These are phyloP conservation scores for Raja brachyura DNA, from an alignment of 2,113 vertebrate genomes.

Conservation along the genomic window DNA sequence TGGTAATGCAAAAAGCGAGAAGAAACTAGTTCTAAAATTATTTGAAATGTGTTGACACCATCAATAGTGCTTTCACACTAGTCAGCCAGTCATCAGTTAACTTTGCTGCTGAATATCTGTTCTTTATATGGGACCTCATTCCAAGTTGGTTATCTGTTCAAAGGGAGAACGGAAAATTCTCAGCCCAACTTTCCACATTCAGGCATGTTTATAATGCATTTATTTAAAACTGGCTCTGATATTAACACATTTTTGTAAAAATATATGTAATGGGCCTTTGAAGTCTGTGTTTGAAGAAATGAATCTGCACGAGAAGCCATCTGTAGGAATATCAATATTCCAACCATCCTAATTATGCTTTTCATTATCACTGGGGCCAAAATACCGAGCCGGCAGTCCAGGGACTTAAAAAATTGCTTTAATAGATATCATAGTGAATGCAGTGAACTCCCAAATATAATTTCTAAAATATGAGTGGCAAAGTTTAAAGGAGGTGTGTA, in stretches of 20 bases:
- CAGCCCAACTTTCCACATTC: background rate
- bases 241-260: background rate
- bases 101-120: constrained; percentile 7
- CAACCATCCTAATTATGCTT: background rate
- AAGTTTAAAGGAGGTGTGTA: too few relatives aligned
- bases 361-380: background rate
- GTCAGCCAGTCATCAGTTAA: constrained; percentile 5
- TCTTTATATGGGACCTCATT: background rate
- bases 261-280: background rate
- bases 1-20: too few relatives aligned
- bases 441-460: background rate
- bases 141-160: background rate
- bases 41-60: background rate
- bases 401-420: background rate
- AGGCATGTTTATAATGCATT: background rate
- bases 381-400: background rate
- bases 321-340: background rate
- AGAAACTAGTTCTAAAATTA: background rate
- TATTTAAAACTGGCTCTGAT: background rate
- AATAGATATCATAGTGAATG: background rate
- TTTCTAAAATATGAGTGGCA: too few relatives aligned
- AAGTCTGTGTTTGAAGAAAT: background rate
- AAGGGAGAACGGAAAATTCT: background rate
- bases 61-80: background rate
- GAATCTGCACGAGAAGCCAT: background rate